phyloP scores from a whole-genome alignment of 2,113 vertebrate genomes.

The Epinephelus cyanopodus region DNA sequence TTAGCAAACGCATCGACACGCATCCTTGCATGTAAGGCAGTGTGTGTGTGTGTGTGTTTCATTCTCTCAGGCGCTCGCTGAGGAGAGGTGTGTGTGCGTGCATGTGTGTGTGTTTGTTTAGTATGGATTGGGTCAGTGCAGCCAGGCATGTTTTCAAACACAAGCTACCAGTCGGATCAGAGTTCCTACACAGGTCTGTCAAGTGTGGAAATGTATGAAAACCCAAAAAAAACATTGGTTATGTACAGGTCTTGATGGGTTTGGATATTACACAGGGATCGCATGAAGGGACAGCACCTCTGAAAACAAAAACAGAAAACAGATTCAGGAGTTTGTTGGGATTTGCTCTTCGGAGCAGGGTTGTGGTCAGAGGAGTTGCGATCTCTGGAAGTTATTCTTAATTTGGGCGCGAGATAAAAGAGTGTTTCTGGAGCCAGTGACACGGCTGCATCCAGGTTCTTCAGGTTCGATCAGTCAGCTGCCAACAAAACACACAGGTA shows the following conservation, averaged over 20 bases:
- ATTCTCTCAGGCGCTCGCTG: slow-evolving; percentile 51
- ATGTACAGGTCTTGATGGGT: slow-evolving; percentile 35
- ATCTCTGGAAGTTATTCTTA: slow-evolving; percentile 42
- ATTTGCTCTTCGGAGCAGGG: background rate
- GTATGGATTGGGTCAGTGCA: slow-evolving; percentile 81
- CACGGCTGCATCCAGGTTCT: slow-evolving; percentile 46
- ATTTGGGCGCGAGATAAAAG: slow-evolving; percentile 42
- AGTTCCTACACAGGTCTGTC: slow-evolving; percentile 68
- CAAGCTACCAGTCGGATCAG: slow-evolving; percentile 57
- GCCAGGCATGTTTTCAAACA: slow-evolving; percentile 73
- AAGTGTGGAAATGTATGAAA: slow-evolving; percentile 56
- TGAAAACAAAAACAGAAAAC: background rate
- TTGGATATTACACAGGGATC: slow-evolving; percentile 7
- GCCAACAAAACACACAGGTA: slow-evolving; percentile 51
- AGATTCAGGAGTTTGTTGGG: background rate
- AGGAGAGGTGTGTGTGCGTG: slow-evolving; percentile 4
- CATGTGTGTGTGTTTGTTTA: slow-evolving; percentile 53
- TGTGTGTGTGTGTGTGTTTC: slow-evolving; percentile 37
- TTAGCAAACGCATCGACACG: slow-evolving; percentile 31
- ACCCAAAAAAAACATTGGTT: background rate
- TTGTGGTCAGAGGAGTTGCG: slow-evolving; percentile 23
- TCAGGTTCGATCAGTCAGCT: slow-evolving; percentile 40
- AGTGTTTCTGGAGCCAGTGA: background rate
- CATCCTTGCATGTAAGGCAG: slow-evolving; percentile 50
- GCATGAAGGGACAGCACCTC: slow-evolving; percentile 12